Evolutionary conservation across 2,797 vertebrate genomes (phyloP).

Genomic region (Melanotaenia nigrans): DNA sequence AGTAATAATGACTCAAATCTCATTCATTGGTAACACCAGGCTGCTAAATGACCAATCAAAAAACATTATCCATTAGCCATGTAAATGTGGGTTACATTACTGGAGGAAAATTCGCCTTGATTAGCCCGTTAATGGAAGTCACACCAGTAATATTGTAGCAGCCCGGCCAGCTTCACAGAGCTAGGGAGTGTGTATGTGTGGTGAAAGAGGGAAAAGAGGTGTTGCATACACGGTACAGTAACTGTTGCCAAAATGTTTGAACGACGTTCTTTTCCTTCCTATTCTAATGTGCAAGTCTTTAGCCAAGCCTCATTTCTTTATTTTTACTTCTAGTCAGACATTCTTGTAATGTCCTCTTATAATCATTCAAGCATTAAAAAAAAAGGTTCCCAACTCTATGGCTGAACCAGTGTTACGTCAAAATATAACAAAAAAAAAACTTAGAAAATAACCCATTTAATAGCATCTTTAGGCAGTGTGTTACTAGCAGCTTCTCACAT

Average conservation of each 20-base stretch:
- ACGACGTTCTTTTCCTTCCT: neutral
- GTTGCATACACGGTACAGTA: slow-evolving; percentile 11
- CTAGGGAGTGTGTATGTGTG: slow-evolving; percentile 1
- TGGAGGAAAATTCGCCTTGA: slow-evolving; percentile 76
- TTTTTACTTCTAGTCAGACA: neutral
- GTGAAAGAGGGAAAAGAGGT: neutral
- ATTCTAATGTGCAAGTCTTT: neutral
- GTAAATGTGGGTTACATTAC: slow-evolving; percentile 78
- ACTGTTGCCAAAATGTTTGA: neutral
- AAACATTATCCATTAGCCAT: slow-evolving; percentile 84
- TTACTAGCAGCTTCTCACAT: neutral
- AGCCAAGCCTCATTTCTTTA: neutral
- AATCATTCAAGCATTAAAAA: neutral
- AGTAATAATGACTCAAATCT: slow-evolving; percentile 79
- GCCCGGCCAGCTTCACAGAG: slow-evolving; percentile 36
- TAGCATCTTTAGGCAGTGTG: too few species aligned
- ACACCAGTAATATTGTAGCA: slow-evolving; percentile 60
- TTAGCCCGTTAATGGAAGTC: slow-evolving; percentile 76
- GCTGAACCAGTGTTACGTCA: too few species aligned
- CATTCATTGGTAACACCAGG: slow-evolving; percentile 77
- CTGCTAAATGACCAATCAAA: slow-evolving; percentile 83
- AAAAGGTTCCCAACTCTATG: too few species aligned
- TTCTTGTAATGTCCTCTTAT: neutral
- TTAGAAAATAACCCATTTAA: too few species aligned
- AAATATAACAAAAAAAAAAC: too few species aligned